These are phyloP conservation scores for Rachycentron canadum DNA, from an alignment of 2,797 vertebrate species.

Conservation along the genomic window DNA sequence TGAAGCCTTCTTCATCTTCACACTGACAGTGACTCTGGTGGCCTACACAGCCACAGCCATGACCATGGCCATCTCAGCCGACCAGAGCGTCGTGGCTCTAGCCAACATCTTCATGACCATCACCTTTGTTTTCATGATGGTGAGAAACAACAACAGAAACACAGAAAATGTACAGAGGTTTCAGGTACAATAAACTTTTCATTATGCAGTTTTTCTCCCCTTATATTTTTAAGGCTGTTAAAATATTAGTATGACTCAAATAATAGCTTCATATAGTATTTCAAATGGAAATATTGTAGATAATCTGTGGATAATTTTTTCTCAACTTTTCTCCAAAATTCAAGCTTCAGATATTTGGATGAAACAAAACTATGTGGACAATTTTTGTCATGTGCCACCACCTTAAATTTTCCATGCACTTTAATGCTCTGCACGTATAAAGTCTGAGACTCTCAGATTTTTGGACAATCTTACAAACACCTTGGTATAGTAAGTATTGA, in stretches of 20 bases:
- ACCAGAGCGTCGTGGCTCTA: conserved; percentile 89
- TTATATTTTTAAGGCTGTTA: too few relatives aligned
- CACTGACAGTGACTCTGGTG: conserved; percentile 89
- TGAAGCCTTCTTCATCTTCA: conserved; percentile 89
- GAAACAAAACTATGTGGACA: too few relatives aligned
- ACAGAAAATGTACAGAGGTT: background rate
- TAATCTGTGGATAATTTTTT: too few relatives aligned
- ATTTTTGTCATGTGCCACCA: too few relatives aligned
- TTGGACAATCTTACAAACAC: too few relatives aligned
- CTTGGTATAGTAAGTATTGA: too few relatives aligned
- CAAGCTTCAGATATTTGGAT: too few relatives aligned
- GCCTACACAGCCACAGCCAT: conserved; percentile 90
- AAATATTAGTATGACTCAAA: too few relatives aligned
- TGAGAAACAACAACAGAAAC: conserved; percentile 72
- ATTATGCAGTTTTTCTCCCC: background rate
- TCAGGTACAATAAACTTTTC: background rate
- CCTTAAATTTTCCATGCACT: too few relatives aligned
- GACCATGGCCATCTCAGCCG: conserved; percentile 92
- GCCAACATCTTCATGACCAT: conserved; percentile 92
- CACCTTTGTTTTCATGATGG: conserved; percentile 94
- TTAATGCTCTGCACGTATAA: too few relatives aligned
- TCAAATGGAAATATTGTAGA: background rate
- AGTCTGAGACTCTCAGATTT: too few relatives aligned
- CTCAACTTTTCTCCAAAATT: too few relatives aligned
- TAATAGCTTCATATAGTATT: background rate